Evolutionary conservation across 2,888 invertebrate genomes (phyloP), one percentile per base, ranked within the genome.

Genomic region (Parapristionchus giblindavisi): DNA sequence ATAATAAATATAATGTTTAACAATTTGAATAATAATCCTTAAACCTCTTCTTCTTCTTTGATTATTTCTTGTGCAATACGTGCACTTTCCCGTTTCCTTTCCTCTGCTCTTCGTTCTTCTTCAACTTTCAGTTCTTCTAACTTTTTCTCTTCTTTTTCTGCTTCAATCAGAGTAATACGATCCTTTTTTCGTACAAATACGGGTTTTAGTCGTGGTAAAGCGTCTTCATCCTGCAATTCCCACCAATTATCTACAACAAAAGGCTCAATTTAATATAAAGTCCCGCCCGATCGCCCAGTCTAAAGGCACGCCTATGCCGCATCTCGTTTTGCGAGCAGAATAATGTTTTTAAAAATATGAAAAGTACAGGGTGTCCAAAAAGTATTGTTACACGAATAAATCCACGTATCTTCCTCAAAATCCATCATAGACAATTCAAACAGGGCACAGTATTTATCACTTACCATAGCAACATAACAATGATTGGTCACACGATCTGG

Each of bases 91-190:
- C 93, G 91, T 80, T 95, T 91, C 77, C 95, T 90, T 82, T 98
- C 96, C 87, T 97, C 96, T 1, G 93, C 94, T 83, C 93, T 91
- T 88, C 93, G 93, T 83, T 93, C 92, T 0, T 93, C 92, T 85
- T 96, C 96, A 0, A 91, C 88, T 89, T 96, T 95, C 73, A 92
- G 90, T 88, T 94, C 94, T 86, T 94, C 94, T 86, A 94, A 92
- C 82, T 93, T 93, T 79, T 92, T 92, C 24, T 92, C 92, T 89
- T 96, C 94, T 63, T 93, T 93, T 85, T 98, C 97, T 83, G 93
- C 93, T 89, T 99, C 98, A 82, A 94, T 93, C 27, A 98, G 93
- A 0, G 98, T 98, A 81, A 98, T 93, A 76, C 99, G 91, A 85
- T 99, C 97, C 76, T 81, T 81, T 68, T 79, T 70, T 29, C 70